phyloP scores from a whole-genome alignment of 2,797 vertebrate genomes.

The Sphenopsis melanotis region DNA sequence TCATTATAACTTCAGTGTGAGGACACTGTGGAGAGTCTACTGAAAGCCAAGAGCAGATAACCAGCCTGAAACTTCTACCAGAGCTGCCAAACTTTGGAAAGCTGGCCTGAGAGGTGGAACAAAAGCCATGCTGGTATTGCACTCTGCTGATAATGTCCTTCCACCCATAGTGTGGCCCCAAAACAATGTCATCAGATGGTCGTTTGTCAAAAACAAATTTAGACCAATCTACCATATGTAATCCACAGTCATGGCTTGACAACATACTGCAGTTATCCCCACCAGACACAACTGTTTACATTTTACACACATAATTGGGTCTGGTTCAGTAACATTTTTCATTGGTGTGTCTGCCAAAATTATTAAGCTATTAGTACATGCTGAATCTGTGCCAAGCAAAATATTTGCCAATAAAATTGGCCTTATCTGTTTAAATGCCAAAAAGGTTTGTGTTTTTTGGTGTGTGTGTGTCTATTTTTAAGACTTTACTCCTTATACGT shows the following conservation, averaged over 20 bases:
- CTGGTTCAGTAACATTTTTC: conserved; percentile 54
- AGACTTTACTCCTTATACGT: not conserved
- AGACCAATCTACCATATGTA: conserved; percentile 25
- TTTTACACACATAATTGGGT: conserved; percentile 40
- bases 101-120: not conserved
- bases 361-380: conserved; percentile 38
- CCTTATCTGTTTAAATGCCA: conserved; percentile 53
- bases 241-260: conserved; percentile 14
- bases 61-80: not conserved
- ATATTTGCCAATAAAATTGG: conserved; percentile 44
- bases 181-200: conserved; percentile 21
- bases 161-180: not conserved
- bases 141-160: not conserved
- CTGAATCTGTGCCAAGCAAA: conserved; percentile 18
- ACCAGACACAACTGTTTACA: conserved; percentile 50
- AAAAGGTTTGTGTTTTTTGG: conserved; percentile 40
- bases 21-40: not conserved
- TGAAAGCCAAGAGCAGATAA: not conserved
- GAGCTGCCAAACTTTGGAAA: conserved; percentile 15
- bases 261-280: conserved; percentile 34
- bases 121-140: not conserved
- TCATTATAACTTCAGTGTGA: not conserved
- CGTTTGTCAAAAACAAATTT: conserved; percentile 43
- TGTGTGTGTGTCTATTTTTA: not conserved
- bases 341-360: conserved; percentile 28